These are phyloP conservation scores for Spea bombifrons DNA, from an alignment of 2,113 vertebrate genomes.

Conservation along the genomic window DNA sequence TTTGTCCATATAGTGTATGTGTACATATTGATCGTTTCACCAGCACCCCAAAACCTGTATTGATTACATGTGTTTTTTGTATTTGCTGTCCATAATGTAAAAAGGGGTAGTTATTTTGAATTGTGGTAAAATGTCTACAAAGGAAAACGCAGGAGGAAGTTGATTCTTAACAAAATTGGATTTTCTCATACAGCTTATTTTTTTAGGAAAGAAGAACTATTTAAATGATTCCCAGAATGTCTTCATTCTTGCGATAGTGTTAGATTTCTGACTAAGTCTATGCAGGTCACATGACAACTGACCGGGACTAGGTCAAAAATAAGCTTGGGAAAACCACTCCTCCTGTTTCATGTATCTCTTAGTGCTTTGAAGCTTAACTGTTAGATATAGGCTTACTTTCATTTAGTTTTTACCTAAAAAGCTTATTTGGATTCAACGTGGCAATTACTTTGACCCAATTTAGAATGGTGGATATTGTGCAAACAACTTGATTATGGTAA, in stretches of 20 bases:
- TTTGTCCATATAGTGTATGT: too few species aligned
- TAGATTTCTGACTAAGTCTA: constrained; percentile 52
- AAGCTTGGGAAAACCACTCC: constrained; percentile 67
- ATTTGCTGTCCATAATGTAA: too few species aligned
- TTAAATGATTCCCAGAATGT: constrained; percentile 57
- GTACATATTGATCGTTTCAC: too few species aligned
- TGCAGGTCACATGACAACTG: constrained; percentile 56
- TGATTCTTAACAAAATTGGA: constrained; percentile 55
- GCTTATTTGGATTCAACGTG: constrained; percentile 56
- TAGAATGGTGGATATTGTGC: too few species aligned
- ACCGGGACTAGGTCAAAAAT: constrained; percentile 59
- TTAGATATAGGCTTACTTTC: constrained; percentile 57
- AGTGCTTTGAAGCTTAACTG: constrained; percentile 58
- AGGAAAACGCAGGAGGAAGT: neutral
- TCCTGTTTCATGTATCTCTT: constrained; percentile 42
- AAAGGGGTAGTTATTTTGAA: too few species aligned
- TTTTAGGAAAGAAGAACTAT: constrained; percentile 50
- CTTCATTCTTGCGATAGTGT: constrained; percentile 49
- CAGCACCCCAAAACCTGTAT: too few species aligned
- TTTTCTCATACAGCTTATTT: constrained; percentile 60
- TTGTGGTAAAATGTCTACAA: neutral
- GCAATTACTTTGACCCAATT: constrained; percentile 52
- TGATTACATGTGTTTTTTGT: too few species aligned
- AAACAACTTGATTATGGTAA: too few species aligned
- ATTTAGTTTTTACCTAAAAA: constrained; percentile 57